Evolutionary conservation across 2,113 vertebrate species (phyloP).

Genomic region (Phaethornis superciliosus): DNA sequence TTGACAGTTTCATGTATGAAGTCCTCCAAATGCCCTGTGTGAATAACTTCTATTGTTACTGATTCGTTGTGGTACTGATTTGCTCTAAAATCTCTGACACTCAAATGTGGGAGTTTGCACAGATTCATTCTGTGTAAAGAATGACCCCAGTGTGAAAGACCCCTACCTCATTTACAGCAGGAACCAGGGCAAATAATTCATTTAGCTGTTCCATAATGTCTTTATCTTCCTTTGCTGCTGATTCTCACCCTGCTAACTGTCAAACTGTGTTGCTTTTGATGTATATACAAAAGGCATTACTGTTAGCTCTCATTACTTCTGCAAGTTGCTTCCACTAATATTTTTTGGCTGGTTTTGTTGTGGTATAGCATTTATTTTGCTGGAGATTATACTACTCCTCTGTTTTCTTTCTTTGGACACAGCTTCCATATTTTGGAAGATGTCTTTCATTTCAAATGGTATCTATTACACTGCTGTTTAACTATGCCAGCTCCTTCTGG

Average conservation of each 20-base stretch:
- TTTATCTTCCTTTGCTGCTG: constrained; percentile 42
- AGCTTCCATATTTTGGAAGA: background rate
- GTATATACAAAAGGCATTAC: constrained; percentile 27
- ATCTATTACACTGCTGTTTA: background rate
- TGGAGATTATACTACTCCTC: constrained; percentile 16
- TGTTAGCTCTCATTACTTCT: constrained; percentile 14
- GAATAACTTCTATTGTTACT: background rate
- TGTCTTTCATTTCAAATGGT: background rate
- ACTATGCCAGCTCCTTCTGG: background rate
- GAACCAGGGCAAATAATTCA: constrained; percentile 25
- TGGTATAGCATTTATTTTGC: constrained; percentile 42
- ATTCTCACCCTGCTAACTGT: constrained; percentile 23
- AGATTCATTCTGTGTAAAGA: constrained; percentile 15
- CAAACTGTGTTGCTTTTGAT: background rate
- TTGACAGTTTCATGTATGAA: background rate
- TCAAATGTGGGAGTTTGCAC: background rate
- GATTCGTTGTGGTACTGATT: background rate
- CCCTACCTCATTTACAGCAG: background rate
- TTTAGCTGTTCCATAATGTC: constrained; percentile 20
- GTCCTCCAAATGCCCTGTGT: background rate
- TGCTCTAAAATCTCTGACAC: background rate
- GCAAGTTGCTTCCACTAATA: background rate
- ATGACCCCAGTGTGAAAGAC: background rate
- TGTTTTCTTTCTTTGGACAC: constrained; percentile 39
- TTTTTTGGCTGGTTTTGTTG: constrained; percentile 50